These are phyloP conservation scores for Leptodactylus fallax DNA, from an alignment of 2,797 vertebrate genomes.

Conservation along the genomic window DNA sequence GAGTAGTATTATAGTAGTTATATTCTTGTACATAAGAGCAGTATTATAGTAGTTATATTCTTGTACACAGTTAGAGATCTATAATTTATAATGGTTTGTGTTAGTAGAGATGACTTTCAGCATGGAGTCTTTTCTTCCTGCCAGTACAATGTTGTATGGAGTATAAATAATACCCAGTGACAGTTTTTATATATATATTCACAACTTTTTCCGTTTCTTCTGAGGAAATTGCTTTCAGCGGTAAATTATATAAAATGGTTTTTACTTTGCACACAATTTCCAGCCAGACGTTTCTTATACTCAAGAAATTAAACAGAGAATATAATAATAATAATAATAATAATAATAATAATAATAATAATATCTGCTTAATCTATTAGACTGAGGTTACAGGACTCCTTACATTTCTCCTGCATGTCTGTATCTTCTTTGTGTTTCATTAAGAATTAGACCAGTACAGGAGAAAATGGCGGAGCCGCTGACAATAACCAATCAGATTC, in stretches of 20 bases:
- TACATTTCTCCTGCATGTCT: neutral
- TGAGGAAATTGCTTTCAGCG: neutral
- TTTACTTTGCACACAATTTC: neutral
- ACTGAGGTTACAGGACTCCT: neutral
- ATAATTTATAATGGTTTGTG: neutral
- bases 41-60: conserved; percentile 16
- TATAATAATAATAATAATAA: neutral
- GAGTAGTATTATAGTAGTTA: neutral
- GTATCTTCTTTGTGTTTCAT: neutral
- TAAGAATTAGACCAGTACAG: neutral
- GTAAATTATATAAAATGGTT: neutral
- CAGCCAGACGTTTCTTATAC: neutral
- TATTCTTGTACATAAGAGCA: neutral
- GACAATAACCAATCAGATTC: neutral
- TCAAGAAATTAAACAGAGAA: neutral
- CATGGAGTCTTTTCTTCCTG: neutral
- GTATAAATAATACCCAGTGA: neutral
- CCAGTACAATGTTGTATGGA: neutral
- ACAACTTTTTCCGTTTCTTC: neutral
- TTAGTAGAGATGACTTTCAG: neutral
- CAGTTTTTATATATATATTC: neutral
- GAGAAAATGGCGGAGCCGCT: neutral
- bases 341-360: no score
- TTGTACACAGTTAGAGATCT: neutral
- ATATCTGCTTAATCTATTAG: neutral